A percentile compares a stretch with the other conserved stretches of the same genome.
phyloP scores from a whole-genome alignment of 2,113 vertebrate species.

The Astur gentilis region DNA sequence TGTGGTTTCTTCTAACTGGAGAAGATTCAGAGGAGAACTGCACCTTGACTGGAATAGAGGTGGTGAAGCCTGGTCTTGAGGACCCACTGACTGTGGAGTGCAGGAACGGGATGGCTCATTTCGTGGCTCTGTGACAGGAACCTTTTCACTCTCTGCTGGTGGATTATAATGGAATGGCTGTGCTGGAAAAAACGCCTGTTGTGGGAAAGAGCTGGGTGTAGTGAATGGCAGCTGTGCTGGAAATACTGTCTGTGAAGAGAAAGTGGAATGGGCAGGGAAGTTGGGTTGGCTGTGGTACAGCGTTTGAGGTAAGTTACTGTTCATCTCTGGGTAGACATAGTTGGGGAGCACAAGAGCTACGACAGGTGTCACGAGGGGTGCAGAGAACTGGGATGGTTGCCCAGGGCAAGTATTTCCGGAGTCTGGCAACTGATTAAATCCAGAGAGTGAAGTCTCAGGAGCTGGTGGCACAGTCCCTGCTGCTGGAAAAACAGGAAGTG shows the following conservation, averaged over 20 bases:
- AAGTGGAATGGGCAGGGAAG: slow-evolving; percentile 60
- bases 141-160: slow-evolving; percentile 63
- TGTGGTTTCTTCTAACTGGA: slow-evolving; percentile 88
- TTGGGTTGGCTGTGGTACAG: slow-evolving; percentile 74
- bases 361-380: slow-evolving; percentile 82
- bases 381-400: slow-evolving; percentile 68
- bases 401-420: slow-evolving; percentile 64
- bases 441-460: slow-evolving; percentile 60
- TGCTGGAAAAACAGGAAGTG: slow-evolving; percentile 78
- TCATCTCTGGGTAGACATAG: slow-evolving; percentile 77
- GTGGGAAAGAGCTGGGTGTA: slow-evolving; percentile 51
- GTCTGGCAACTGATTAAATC: slow-evolving; percentile 68
- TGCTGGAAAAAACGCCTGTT: slow-evolving; percentile 43
- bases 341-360: slow-evolving; percentile 86
- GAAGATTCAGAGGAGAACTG: slow-evolving; percentile 92
- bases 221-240: slow-evolving; percentile 68
- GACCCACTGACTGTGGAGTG: slow-evolving; percentile 71
- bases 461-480: slow-evolving; percentile 41
- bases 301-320: slow-evolving; percentile 54
- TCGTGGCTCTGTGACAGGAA: slow-evolving; percentile 25
- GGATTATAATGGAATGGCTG: slow-evolving; percentile 70
- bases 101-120: slow-evolving; percentile 72
- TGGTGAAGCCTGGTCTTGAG: slow-evolving; percentile 71
- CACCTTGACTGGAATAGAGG: slow-evolving; percentile 88
- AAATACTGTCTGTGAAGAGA: slow-evolving; percentile 62